A percentile compares a stretch with the other conserved stretches of the same genome.
These are phyloP conservation scores for Lasioglossum marginatum DNA, from an alignment of 2,888 invertebrate species.

Conservation along the genomic window DNA sequence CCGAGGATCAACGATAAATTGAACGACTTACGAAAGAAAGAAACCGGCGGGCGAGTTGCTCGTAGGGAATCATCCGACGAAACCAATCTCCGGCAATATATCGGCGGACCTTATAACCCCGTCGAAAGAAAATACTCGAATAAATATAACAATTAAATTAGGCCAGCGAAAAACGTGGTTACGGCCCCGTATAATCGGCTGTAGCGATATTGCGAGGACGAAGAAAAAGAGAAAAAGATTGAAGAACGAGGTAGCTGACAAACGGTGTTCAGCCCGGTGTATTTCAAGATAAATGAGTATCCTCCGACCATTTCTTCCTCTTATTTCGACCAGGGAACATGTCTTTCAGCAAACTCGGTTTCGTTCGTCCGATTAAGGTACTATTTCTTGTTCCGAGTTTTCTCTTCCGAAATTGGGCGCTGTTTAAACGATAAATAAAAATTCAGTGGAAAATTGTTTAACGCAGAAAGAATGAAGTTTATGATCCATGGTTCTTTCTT, in stretches of 20 bases:
- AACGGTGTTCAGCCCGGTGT: conserved; percentile 41
- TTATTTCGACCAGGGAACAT: conserved; percentile 29
- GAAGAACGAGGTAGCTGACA: conserved; percentile 51
- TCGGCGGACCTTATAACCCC: background rate
- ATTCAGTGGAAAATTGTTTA: no score
- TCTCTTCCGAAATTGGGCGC: background rate
- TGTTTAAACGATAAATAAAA: no score
- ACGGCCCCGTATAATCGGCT: background rate
- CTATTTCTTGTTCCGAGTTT: conserved; percentile 17
- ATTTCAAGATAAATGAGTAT: conserved; percentile 59
- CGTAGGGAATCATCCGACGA: conserved; percentile 15
- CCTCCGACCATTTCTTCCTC: conserved; percentile 24
- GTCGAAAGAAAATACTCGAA: background rate
- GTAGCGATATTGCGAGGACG: conserved; percentile 11
- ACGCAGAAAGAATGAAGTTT: no score
- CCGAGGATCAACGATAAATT: conserved; percentile 64
- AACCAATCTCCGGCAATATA: conserved; percentile 10
- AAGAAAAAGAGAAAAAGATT: conserved; percentile 41
- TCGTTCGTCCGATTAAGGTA: conserved; percentile 46
- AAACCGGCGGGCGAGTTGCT: conserved; percentile 19
- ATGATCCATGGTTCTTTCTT: no score
- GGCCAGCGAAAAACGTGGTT: background rate
- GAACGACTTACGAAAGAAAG: conserved; percentile 44
- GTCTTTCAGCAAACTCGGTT: conserved; percentile 41
- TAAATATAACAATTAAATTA: background rate